Conservation (phyloP, 1,140 invertebrate species). For the Meteorus sp. region DNA sequence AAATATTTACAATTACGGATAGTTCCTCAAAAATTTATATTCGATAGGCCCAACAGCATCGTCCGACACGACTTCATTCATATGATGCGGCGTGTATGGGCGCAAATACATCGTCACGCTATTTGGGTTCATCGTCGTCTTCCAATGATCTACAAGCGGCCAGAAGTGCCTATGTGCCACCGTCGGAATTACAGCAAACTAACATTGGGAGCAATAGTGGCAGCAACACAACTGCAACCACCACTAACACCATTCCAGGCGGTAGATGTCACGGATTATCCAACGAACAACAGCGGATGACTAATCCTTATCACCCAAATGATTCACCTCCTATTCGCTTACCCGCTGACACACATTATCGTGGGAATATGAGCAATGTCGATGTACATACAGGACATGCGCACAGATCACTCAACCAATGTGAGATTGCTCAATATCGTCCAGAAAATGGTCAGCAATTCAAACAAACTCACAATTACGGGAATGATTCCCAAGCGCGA, state of each 20-base stretch:
- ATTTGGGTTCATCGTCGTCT: constrained; percentile 37
- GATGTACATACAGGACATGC: background rate
- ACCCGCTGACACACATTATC: constrained; percentile 44
- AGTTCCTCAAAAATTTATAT: background rate
- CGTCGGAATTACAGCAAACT: constrained; percentile 52
- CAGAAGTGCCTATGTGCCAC: constrained; percentile 53
- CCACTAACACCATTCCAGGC: constrained; percentile 39
- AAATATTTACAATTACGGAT: background rate
- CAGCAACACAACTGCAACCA: constrained; percentile 27
- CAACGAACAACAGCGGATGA: constrained; percentile 29
- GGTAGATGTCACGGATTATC: constrained; percentile 14
- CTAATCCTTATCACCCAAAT: constrained; percentile 38
- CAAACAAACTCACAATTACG: constrained; percentile 39
- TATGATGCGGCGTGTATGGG: constrained; percentile 8
- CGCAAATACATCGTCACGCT: constrained; percentile 37
- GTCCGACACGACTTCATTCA: constrained; percentile 32
- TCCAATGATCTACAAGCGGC: constrained; percentile 41
- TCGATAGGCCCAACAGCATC: constrained; percentile 36
- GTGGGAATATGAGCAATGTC: constrained; percentile 33
- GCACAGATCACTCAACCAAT: constrained; percentile 28
- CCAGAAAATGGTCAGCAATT: constrained; percentile 41
- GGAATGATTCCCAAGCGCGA: constrained; percentile 21
- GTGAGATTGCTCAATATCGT: constrained; percentile 49
- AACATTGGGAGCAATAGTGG: constrained; percentile 38
- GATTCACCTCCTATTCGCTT: constrained; percentile 44